These are phyloP conservation scores for Trachops cirrhosus DNA, from an alignment of 2,797 vertebrate genomes.

Conservation along the genomic window DNA sequence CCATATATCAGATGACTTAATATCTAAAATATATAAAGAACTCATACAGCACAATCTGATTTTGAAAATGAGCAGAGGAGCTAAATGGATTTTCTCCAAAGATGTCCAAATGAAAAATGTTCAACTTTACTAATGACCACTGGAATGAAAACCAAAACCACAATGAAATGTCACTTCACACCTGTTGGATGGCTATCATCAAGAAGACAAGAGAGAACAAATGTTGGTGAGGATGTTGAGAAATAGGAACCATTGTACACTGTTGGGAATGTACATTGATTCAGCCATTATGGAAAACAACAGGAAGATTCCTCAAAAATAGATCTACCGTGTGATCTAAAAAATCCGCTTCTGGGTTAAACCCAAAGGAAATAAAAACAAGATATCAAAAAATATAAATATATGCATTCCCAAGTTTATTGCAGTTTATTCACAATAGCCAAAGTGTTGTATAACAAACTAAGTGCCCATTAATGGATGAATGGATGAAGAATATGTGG, in stretches of 20 bases:
- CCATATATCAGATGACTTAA: background rate
- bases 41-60: background rate
- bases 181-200: background rate
- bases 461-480: background rate
- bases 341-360: background rate
- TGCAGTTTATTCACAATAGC: background rate
- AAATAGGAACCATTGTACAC: background rate
- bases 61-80: background rate
- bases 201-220: background rate
- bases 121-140: background rate
- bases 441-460: background rate
- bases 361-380: background rate
- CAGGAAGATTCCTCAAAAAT: background rate
- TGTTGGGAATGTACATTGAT: background rate
- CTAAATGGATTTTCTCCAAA: background rate
- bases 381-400: background rate
- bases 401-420: background rate
- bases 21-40: background rate
- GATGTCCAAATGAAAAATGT: background rate
- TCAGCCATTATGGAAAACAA: background rate
- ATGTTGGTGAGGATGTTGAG: background rate
- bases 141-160: background rate
- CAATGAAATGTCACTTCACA: background rate
- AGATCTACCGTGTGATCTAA: background rate
- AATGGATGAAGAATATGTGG: background rate